Percentiles rank a stretch among this genome's conserved stretches.
Conservation (phyloP, 1,140 invertebrate species). For the Tribolium madens region DNA sequence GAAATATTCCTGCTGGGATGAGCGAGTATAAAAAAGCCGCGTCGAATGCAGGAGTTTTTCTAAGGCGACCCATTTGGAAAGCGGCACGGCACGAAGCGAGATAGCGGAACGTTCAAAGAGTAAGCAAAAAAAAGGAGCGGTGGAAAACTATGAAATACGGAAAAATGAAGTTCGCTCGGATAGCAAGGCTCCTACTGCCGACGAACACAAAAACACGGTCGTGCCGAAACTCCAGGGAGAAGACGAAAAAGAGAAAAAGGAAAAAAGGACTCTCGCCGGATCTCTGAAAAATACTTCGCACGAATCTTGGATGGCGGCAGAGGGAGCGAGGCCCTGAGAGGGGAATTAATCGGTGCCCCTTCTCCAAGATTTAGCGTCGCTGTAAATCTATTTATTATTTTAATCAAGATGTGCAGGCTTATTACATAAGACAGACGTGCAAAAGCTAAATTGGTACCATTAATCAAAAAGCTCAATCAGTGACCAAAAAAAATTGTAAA, state of each 20-base stretch:
- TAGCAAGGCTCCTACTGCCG: constrained; percentile 22
- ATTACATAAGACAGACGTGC: no score
- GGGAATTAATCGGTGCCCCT: constrained; percentile 4
- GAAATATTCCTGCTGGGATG: constrained; percentile 3
- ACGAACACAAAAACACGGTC: constrained; percentile 39
- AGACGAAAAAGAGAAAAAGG: constrained; percentile 33
- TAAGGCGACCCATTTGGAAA: constrained; percentile 32
- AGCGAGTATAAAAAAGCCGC: constrained; percentile 5
- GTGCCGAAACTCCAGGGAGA: constrained; percentile 40
- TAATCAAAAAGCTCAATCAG: not conserved
- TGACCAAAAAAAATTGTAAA: not conserved
- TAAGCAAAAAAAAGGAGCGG: not conserved
- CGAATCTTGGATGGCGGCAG: constrained; percentile 5
- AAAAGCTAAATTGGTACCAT: not conserved
- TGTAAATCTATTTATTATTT: not conserved
- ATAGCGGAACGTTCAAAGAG: constrained; percentile 30
- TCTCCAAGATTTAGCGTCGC: not conserved
- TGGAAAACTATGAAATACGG: constrained; percentile 45
- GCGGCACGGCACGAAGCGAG: constrained; percentile 33
- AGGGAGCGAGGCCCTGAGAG: not conserved
- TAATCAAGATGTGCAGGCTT: not conserved
- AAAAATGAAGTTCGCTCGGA: constrained; percentile 45
- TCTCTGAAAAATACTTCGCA: constrained; percentile 41
- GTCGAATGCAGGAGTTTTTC: constrained; percentile 26
- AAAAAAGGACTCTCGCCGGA: not conserved